Base-by-base conservation (phyloP, 2,113 vertebrate genomes). In the Dermatemys mawii region DNA sequence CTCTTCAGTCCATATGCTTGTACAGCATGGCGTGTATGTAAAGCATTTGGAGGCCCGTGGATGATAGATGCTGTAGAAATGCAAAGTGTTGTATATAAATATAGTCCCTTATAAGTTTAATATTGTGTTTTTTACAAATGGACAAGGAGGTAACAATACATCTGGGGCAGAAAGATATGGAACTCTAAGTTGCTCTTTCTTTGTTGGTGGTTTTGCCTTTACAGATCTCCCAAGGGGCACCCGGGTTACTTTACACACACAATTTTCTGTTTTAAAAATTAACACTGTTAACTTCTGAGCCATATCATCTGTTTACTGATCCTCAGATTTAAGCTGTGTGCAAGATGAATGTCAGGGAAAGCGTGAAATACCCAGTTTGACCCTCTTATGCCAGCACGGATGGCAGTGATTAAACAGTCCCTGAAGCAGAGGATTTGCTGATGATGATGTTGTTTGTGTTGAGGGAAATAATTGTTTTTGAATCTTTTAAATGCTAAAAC, bases 121-220 rank as follows among this genome's bases (percentile, higher is more conserved):
- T 29, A 44, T 3, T 16, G 14, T 8, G 11, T 44, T 41, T 55
- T 10, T 70, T 67, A 49, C 70, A 11, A 32, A 73, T 38, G 63
- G 63, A 17, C 35, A 70, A 79, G 27, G 26, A 54, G 48, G 79
- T 50, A 11, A 41, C 81, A 27, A 38, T 70, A 90, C 2, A 5
- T 7, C 54, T 35, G 0, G 0, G 63, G 32, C 35, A 80, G 29
- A n/a, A 70, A 9, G n/a, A 41, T 38, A 24, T 44, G 49, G 35
- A 13, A 26, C 51, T 80, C n/a, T 41, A 10, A 73, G 38, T 5
- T 22, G 21, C 67, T 73, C 26, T 21, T 41, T 5, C 8, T 53
- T 81, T 50, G 35, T 51, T 13, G 53, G 84, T 48, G 22, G 0
- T 10, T 89, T 89, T 89, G 79, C 29, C 54, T 89, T 91, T 32